These are phyloP conservation scores for Ondatra zibethicus DNA, from an alignment of 2,113 vertebrate genomes.

Conservation along the genomic window DNA sequence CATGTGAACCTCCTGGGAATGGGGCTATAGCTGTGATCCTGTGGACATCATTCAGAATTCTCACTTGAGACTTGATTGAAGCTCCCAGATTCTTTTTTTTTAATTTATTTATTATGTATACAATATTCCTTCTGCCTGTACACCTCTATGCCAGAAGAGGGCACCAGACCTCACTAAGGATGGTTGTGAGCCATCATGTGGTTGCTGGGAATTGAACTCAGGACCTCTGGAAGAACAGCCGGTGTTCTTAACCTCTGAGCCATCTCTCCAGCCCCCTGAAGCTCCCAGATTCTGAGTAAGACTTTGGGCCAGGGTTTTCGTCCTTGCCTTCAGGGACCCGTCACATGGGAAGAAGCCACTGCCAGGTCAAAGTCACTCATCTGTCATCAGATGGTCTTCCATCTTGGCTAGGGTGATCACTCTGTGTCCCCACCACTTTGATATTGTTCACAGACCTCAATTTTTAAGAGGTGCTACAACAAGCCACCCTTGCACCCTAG, in stretches of 20 bases:
- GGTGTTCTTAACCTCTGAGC: too few relatives aligned
- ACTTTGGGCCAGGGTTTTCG: background rate
- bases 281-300: background rate
- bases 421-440: background rate
- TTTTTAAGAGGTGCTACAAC: background rate
- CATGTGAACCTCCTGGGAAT: too few relatives aligned
- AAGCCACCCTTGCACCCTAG: background rate
- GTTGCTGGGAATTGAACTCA: too few relatives aligned
- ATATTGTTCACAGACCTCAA: background rate
- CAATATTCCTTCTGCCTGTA: too few relatives aligned
- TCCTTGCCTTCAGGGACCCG: background rate
- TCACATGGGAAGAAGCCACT: background rate
- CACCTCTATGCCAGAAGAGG: too few relatives aligned
- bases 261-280: too few relatives aligned
- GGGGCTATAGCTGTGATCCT: background rate
- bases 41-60: background rate
- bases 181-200: too few relatives aligned
- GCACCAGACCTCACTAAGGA: too few relatives aligned
- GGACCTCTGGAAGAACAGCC: too few relatives aligned
- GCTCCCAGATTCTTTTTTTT: background rate
- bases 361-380: fast-evolving
- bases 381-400: fast-evolving
- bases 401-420: background rate
- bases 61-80: background rate
- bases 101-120: too few relatives aligned